Evolutionary conservation across 2,888 invertebrate species (phyloP).

Genomic region (Strigamia transsilvanica): DNA sequence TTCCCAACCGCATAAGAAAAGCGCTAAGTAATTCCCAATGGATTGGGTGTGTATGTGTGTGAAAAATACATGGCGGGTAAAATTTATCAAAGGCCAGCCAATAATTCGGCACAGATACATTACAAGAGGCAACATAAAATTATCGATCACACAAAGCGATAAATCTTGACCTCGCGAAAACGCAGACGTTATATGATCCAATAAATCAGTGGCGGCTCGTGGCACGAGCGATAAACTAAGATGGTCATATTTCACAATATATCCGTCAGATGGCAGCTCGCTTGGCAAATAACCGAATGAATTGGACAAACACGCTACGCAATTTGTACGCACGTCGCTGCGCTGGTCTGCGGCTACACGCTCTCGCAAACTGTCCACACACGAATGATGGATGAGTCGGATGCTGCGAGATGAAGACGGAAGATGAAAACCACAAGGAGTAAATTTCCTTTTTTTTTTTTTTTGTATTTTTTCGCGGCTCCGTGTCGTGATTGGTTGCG

Average conservation of each 20-base stretch:
- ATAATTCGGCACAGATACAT: slow-evolving; percentile 56
- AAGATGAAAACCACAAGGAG: not conserved
- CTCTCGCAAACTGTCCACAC: not conserved
- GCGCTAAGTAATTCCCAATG: not conserved
- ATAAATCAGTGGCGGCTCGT: slow-evolving; percentile 55
- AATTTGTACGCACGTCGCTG: slow-evolving; percentile 29
- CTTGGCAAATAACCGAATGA: slow-evolving; percentile 30
- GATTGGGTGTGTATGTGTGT: not conserved
- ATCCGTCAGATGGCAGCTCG: slow-evolving; percentile 35
- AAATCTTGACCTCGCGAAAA: slow-evolving; percentile 53
- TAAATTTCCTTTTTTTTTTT: not conserved
- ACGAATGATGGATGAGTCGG: slow-evolving; percentile 23
- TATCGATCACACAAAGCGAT: slow-evolving; percentile 55
- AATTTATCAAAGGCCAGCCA: slow-evolving; percentile 56
- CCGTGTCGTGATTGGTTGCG: slow-evolving; percentile 2
- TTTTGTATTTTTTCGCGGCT: not conserved
- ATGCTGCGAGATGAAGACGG: slow-evolving; percentile 2
- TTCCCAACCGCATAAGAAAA: not conserved
- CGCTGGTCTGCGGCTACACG: not conserved
- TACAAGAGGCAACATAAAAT: slow-evolving; percentile 55
- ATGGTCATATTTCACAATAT: slow-evolving; percentile 54
- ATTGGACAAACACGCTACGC: slow-evolving; percentile 46
- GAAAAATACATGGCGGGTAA: slow-evolving; percentile 42
- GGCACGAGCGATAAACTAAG: slow-evolving; percentile 53
- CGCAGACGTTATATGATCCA: slow-evolving; percentile 52